Evolutionary conservation across 2,888 invertebrate species (phyloP).

Genomic region (Caenorhabditis angaria): DNA sequence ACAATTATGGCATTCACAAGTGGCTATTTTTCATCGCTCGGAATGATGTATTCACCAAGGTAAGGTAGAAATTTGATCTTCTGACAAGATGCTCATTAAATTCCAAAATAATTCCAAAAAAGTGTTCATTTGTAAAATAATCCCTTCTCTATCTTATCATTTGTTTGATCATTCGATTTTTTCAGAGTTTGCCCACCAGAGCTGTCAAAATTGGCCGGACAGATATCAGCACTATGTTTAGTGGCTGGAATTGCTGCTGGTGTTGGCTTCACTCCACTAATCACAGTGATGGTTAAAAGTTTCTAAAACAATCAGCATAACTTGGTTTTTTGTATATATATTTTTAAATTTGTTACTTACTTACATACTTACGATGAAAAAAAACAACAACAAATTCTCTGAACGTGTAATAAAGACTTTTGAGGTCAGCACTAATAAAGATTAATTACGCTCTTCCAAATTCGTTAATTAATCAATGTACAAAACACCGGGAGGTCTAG

Average conservation of each 20-base stretch:
- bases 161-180: neutral
- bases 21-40: constrained; percentile 90
- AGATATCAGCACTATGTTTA: constrained; percentile 40
- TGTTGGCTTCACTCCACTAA: constrained; percentile 48
- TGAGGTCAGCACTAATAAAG: too few species aligned
- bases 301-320: constrained; percentile 15
- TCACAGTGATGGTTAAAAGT: constrained; percentile 40
- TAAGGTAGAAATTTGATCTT: constrained; percentile 8
- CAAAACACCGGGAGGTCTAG: too few species aligned
- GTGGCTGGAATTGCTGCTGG: constrained; percentile 48
- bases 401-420: neutral
- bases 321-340: neutral
- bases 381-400: neutral
- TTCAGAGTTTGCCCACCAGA: constrained; percentile 49
- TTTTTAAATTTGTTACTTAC: constrained; percentile 8
- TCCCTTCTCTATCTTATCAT: neutral
- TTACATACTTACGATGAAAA: neutral
- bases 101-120: too few species aligned
- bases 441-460: too few species aligned
- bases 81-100: neutral
- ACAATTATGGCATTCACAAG: constrained; percentile 85
- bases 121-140: neutral
- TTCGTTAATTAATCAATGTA: too few species aligned
- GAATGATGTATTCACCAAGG: constrained; percentile 90
- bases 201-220: constrained; percentile 46